These are phyloP conservation scores for Cyclophora albipunctata DNA, from an alignment of 2,888 invertebrate species.

Conservation along the genomic window DNA sequence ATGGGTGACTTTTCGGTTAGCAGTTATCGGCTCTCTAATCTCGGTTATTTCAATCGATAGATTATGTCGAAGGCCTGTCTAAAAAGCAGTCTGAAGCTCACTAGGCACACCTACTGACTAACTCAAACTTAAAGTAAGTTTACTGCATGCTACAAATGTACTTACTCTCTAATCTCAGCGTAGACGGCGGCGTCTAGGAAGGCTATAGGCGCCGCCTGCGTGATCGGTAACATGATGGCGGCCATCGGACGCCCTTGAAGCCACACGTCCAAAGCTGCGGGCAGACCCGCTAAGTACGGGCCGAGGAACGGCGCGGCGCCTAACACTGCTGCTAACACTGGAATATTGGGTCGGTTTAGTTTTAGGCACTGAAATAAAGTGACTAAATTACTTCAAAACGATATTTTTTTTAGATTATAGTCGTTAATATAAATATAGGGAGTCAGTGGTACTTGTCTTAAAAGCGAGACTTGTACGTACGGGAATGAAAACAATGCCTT, in stretches of 20 bases:
- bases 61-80: too few species aligned
- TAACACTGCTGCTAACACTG: slow-evolving; percentile 91
- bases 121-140: too few species aligned
- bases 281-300: slow-evolving; percentile 95
- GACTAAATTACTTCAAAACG: slow-evolving; percentile 4
- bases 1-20: too few species aligned
- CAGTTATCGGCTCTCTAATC: too few species aligned
- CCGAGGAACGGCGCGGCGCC: slow-evolving; percentile 97
- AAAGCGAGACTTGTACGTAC: too few species aligned
- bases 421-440: too few species aligned
- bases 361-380: too few species aligned
- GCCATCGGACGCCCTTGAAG: slow-evolving; percentile 89
- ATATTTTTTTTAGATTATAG: slow-evolving; percentile 1
- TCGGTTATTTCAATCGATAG: too few species aligned
- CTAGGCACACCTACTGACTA: too few species aligned
- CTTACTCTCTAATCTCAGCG: slow-evolving; percentile 96
- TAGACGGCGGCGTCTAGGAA: slow-evolving; percentile 97
- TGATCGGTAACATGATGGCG: slow-evolving; percentile 86
- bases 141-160: slow-evolving; percentile 4
- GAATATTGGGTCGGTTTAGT: slow-evolving; percentile 21
- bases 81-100: too few species aligned
- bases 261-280: slow-evolving; percentile 96
- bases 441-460: too few species aligned
- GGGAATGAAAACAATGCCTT: too few species aligned
- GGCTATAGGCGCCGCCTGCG: slow-evolving; percentile 92